These are phyloP conservation scores for Hirundo rustica DNA, from an alignment of 2,797 vertebrate species.

Conservation along the genomic window DNA sequence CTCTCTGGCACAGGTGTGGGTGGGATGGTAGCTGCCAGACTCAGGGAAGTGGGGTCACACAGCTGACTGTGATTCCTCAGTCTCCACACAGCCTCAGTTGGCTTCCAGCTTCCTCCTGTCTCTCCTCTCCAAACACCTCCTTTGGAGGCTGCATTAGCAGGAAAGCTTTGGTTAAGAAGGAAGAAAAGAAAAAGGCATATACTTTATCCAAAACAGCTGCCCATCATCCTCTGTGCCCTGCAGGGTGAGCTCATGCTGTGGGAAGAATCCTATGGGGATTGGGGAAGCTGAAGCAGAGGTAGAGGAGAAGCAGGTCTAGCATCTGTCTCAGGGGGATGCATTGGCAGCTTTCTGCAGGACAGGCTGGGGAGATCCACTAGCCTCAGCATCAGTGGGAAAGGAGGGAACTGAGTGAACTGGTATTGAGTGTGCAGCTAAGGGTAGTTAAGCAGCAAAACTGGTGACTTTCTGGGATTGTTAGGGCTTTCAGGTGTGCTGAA, in stretches of 20 bases:
- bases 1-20: neutral
- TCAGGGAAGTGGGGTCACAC: neutral
- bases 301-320: neutral
- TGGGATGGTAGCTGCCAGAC: neutral
- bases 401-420: neutral
- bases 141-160: neutral
- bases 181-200: neutral
- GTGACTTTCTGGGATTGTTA: neutral
- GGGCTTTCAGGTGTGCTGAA: neutral
- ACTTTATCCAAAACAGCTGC: neutral
- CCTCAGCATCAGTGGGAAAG: neutral
- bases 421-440: neutral
- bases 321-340: accelerated
- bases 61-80: accelerated
- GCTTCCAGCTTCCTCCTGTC: neutral
- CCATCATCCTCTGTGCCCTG: too few species aligned
- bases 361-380: neutral
- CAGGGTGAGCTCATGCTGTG: neutral
- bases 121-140: neutral
- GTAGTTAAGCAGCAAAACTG: neutral
- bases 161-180: neutral
- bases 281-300: neutral
- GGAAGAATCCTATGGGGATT: neutral
- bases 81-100: neutral
- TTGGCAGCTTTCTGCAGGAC: neutral